These are phyloP conservation scores for Choloepus hoffmanni DNA, from an alignment of 2,113 vertebrate species.

Conservation along the genomic window DNA sequence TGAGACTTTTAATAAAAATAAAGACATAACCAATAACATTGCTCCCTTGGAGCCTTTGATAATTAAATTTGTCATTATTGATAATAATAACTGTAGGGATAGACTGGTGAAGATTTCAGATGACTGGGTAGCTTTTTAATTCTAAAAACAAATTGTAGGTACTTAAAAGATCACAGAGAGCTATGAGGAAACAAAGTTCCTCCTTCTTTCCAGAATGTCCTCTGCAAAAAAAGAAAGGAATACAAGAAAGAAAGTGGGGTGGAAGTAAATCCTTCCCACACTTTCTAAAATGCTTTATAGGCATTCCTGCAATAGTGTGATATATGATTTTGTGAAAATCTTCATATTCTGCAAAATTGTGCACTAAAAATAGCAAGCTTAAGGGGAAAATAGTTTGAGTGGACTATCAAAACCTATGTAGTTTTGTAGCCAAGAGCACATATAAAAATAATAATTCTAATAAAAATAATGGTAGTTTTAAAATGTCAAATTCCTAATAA, in stretches of 20 bases:
- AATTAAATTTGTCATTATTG: constrained; percentile 16
- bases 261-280: neutral
- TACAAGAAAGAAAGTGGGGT: neutral
- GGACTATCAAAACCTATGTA: neutral
- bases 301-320: neutral
- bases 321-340: neutral
- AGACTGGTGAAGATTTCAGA: neutral
- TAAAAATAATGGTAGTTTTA: neutral
- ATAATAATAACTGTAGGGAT: neutral
- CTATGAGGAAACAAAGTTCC: neutral
- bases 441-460: neutral
- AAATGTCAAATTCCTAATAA: neutral
- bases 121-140: neutral
- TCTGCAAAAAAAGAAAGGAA: neutral
- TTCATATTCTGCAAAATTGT: neutral
- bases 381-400: neutral
- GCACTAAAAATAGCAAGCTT: neutral
- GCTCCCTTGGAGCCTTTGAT: neutral
- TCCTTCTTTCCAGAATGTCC: neutral
- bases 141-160: neutral
- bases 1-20: constrained; percentile 25
- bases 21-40: neutral
- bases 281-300: neutral
- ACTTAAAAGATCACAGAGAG: neutral
- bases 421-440: neutral